A percentile compares a stretch with the other conserved stretches of the same genome.
phyloP scores from a whole-genome alignment of 2,797 vertebrate genomes.

The Pipistrellus nathusii region DNA sequence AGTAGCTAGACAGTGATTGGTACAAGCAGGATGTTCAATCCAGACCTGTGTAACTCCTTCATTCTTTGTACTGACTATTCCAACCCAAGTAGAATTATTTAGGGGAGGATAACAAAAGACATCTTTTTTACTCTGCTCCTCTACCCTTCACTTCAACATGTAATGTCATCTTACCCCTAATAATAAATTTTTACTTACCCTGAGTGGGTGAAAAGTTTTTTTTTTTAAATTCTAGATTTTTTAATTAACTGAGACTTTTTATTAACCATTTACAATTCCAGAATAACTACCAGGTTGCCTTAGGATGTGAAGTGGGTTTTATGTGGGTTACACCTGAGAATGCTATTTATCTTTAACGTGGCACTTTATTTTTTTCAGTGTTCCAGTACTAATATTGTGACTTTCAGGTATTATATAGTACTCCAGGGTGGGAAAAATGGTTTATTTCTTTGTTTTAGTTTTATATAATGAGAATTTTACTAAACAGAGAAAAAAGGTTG shows the following conservation, averaged over 20 bases:
- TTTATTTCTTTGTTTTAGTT: slow-evolving; percentile 40
- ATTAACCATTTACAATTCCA: background rate
- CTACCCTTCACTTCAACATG: background rate
- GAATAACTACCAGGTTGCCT: background rate
- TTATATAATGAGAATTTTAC: slow-evolving; percentile 46
- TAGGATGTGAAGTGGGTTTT: slow-evolving; percentile 2
- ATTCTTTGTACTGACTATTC: slow-evolving; percentile 65
- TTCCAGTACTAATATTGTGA: background rate
- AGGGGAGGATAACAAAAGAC: slow-evolving; percentile 69
- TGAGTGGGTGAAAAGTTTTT: background rate
- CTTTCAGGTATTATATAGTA: background rate
- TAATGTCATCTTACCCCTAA: background rate
- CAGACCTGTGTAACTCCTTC: slow-evolving; percentile 66
- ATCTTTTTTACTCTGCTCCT: background rate
- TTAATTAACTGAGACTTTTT: slow-evolving; percentile 44
- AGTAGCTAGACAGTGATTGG: slow-evolving; percentile 72
- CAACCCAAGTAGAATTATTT: slow-evolving; percentile 52
- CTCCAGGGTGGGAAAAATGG: background rate
- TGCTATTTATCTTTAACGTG: slow-evolving; percentile 40
- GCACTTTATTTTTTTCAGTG: background rate
- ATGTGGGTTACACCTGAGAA: slow-evolving; percentile 8
- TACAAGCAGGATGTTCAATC: slow-evolving; percentile 52
- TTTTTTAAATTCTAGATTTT: background rate
- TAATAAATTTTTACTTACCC: slow-evolving; percentile 5
- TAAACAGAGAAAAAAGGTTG: slow-evolving; percentile 24